A percentile compares a stretch with the other conserved stretches of the same genome.
phyloP scores from a whole-genome alignment of 2,888 invertebrate species.

The Pollenia angustigena region DNA sequence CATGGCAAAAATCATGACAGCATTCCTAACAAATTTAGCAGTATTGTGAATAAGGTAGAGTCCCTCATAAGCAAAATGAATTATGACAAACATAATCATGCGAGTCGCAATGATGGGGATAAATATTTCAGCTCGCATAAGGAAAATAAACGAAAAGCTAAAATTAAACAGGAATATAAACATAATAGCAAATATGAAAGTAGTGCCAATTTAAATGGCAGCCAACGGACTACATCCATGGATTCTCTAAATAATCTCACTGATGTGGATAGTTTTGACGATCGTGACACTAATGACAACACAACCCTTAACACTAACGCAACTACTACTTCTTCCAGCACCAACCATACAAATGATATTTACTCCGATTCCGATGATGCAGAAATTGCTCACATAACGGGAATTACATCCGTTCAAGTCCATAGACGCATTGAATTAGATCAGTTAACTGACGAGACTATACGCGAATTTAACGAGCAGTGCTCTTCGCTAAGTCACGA shows the following conservation, averaged over 20 bases:
- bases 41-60: slow-evolving; percentile 82
- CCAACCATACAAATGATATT: slow-evolving; percentile 82
- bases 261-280: slow-evolving; percentile 85
- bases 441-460: slow-evolving; percentile 82
- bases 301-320: slow-evolving; percentile 27
- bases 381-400: slow-evolving; percentile 86
- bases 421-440: slow-evolving; percentile 82
- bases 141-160: slow-evolving; percentile 44
- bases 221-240: slow-evolving; percentile 85
- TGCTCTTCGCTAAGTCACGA: slow-evolving; percentile 82
- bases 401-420: slow-evolving; percentile 82
- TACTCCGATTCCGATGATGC: slow-evolving; percentile 88
- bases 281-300: slow-evolving; percentile 83
- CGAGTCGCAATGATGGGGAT: slow-evolving; percentile 12
- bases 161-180: slow-evolving; percentile 23
- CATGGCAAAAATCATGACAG: slow-evolving; percentile 50
- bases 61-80: slow-evolving; percentile 82
- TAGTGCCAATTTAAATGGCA: background rate
- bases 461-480: slow-evolving; percentile 81
- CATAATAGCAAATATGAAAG: slow-evolving; percentile 22
- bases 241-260: slow-evolving; percentile 90
- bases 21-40: slow-evolving; percentile 79
- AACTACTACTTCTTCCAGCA: slow-evolving; percentile 12
- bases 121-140: slow-evolving; percentile 28
- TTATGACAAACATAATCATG: slow-evolving; percentile 77